Conservation (phyloP, 2,113 vertebrate species). For the Python bivittatus region DNA sequence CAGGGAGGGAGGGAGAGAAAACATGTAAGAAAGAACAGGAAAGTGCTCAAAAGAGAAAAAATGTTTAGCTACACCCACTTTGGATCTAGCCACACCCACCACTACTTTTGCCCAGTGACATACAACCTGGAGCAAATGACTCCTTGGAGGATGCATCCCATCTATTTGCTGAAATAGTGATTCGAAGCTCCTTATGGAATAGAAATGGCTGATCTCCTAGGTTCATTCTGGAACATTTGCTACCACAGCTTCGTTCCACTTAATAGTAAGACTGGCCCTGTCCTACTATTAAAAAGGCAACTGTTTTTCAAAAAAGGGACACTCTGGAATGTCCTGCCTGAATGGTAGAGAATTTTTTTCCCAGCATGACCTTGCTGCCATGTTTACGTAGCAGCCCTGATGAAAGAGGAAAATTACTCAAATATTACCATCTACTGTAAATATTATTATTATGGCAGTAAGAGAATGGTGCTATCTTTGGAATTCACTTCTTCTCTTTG, state of each 20-base stretch:
- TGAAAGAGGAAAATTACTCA: neutral
- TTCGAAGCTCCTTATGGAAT: neutral
- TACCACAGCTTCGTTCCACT: neutral
- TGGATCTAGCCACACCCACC: neutral
- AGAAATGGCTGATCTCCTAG: neutral
- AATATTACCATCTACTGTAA: neutral
- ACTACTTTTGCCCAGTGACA: neutral
- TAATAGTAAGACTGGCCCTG: neutral
- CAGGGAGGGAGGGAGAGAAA: neutral
- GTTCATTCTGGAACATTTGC: neutral
- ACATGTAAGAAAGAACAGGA: neutral
- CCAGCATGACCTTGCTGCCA: slow-evolving; percentile 59
- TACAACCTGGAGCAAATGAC: neutral
- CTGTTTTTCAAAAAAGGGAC: neutral
- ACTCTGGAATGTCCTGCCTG: slow-evolving; percentile 49
- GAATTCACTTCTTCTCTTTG: slow-evolving; percentile 21
- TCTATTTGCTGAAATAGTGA: neutral
- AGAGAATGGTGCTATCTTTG: slow-evolving; percentile 4
- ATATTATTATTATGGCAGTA: slow-evolving; percentile 23
- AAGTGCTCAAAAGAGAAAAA: neutral
- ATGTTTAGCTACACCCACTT: neutral
- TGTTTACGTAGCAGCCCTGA: neutral
- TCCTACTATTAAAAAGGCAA: neutral
- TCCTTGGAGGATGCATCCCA: neutral
- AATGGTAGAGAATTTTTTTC: slow-evolving; percentile 59